Evolutionary conservation across 1,140 invertebrate species (phyloP).

Genomic region (Anastrepha ludens): DNA sequence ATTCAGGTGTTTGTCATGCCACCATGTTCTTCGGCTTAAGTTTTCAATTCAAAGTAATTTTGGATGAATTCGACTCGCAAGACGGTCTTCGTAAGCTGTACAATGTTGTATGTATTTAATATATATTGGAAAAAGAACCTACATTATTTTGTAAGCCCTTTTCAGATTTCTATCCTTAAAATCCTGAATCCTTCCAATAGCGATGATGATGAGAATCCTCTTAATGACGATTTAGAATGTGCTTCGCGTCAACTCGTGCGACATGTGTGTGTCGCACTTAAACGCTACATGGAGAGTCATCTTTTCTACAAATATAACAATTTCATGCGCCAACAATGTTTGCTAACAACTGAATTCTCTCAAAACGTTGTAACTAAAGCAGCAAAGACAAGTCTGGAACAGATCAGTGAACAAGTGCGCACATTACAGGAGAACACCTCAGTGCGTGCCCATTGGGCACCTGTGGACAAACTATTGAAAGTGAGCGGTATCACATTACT

Average conservation of each 20-base stretch:
- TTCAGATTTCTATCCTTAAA: conserved; percentile 83
- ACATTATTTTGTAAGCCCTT: conserved; percentile 30
- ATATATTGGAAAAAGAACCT: neutral
- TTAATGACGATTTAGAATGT: conserved; percentile 94
- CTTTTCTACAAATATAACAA: conserved; percentile 89
- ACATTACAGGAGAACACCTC: conserved; percentile 86
- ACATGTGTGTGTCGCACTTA: conserved; percentile 92
- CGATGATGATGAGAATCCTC: conserved; percentile 80
- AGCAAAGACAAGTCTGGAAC: conserved; percentile 80
- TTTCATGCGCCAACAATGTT: conserved; percentile 78
- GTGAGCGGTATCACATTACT: conserved; percentile 89
- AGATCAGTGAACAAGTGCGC: conserved; percentile 90
- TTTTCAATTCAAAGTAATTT: conserved; percentile 92
- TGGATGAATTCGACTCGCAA: conserved; percentile 94
- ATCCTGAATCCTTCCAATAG: conserved; percentile 80
- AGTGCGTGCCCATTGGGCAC: conserved; percentile 86
- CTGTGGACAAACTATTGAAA: conserved; percentile 89
- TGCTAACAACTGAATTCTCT: conserved; percentile 57
- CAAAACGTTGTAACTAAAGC: conserved; percentile 58
- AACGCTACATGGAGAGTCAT: conserved; percentile 95
- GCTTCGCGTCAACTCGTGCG: conserved; percentile 94
- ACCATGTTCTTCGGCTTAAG: conserved; percentile 97
- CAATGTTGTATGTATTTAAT: conserved; percentile 85
- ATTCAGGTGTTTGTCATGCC: conserved; percentile 95
- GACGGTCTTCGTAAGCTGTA: conserved; percentile 94